These are phyloP conservation scores for Atherinomorus stipes DNA, from an alignment of 2,113 vertebrate species.

Conservation along the genomic window DNA sequence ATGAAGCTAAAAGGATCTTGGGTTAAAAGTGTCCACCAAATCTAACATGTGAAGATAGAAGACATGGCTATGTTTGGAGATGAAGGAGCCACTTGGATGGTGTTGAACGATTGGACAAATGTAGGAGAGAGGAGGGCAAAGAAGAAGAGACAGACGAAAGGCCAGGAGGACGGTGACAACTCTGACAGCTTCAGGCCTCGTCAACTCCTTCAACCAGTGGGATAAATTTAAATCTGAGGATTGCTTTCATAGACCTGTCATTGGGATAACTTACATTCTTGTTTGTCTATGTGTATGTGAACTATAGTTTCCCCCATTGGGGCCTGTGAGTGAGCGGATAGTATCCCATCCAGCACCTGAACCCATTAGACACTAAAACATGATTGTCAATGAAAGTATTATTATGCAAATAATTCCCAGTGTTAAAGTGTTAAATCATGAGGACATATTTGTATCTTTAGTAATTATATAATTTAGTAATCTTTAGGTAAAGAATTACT, in stretches of 20 bases:
- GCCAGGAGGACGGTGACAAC: conserved; percentile 48
- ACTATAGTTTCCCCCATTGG: not conserved
- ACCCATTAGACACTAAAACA: too few relatives aligned
- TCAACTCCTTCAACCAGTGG: conserved; percentile 30
- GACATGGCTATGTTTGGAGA: conserved; percentile 32
- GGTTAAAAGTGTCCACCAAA: conserved; percentile 46
- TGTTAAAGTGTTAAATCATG: too few relatives aligned
- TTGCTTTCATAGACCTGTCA: conserved; percentile 11
- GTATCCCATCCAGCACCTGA: not conserved
- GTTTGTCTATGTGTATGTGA: conserved; percentile 4
- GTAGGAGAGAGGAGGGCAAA: conserved; percentile 15
- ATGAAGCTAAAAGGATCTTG: conserved; percentile 6
- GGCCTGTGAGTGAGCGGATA: not conserved
- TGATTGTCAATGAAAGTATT: too few relatives aligned
- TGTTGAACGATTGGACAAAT: conserved; percentile 50
- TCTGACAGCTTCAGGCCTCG: conserved; percentile 47
- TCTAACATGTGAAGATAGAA: conserved; percentile 24
- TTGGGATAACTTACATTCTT: conserved; percentile 13
- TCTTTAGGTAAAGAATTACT: not conserved
- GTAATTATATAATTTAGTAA: too few relatives aligned
- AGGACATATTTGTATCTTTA: too few relatives aligned
- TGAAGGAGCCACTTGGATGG: conserved; percentile 21
- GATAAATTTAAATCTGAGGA: conserved; percentile 63
- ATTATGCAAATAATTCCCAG: too few relatives aligned
- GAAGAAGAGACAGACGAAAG: conserved; percentile 33